These are phyloP conservation scores for Drosophila yakuba DNA, from an alignment of 1,140 invertebrate genomes.

Conservation along the genomic window DNA sequence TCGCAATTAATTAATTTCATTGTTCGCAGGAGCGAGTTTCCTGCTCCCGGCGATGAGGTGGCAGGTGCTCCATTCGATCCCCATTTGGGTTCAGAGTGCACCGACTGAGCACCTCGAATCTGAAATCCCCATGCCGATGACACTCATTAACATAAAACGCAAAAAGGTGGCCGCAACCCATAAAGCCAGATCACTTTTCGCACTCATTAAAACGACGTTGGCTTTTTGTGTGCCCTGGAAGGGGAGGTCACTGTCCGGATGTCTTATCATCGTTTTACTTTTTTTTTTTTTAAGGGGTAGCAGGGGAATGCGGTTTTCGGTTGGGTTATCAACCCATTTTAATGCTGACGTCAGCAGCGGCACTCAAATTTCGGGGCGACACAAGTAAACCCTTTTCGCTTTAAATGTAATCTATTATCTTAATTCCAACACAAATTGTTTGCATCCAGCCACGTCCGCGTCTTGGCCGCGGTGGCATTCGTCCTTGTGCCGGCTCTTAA, in stretches of 20 bases:
- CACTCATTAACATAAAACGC: conserved; percentile 79
- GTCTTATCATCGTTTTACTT: conserved; percentile 5
- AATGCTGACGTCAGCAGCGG: conserved; percentile 62
- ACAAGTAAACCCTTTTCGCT: conserved; percentile 69
- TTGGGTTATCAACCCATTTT: conserved; percentile 35
- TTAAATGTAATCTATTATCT: conserved; percentile 84
- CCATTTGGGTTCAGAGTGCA: conserved; percentile 55
- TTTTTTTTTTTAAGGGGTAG: neutral
- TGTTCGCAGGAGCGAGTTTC: conserved; percentile 19
- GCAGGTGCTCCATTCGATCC: conserved; percentile 39
- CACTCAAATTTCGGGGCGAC: conserved; percentile 55
- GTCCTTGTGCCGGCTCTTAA: conserved; percentile 54
- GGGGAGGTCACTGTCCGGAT: conserved; percentile 16
- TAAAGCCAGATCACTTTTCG: conserved; percentile 78
- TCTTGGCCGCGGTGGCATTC: conserved; percentile 30
- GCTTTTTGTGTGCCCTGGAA: neutral
- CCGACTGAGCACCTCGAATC: conserved; percentile 52
- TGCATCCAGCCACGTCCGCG: conserved; percentile 40
- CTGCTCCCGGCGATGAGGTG: conserved; percentile 4
- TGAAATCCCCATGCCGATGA: conserved; percentile 68
- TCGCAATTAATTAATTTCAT: conserved; percentile 77
- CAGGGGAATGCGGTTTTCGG: neutral
- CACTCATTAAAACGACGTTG: conserved; percentile 71
- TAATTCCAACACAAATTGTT: conserved; percentile 83
- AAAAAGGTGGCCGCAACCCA: conserved; percentile 68